phyloP scores from a whole-genome alignment of 1,140 invertebrate genomes.

The Pomacea maculata region DNA sequence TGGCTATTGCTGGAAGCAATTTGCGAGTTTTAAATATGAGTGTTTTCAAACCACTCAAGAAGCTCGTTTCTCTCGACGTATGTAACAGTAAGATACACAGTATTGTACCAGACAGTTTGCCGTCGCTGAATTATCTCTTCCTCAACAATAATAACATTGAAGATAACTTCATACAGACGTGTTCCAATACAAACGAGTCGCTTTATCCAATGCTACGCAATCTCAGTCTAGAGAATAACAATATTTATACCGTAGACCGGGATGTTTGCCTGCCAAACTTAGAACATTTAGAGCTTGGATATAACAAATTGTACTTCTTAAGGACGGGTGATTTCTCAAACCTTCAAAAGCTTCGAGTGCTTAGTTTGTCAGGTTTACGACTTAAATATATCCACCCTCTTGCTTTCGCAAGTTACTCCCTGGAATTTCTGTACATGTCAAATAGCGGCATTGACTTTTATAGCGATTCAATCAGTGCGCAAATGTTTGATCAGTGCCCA shows the following conservation, averaged over 20 bases:
- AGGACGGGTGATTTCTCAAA: too few relatives aligned
- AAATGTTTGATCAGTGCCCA: not conserved
- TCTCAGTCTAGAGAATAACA: not conserved
- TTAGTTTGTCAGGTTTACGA: too few relatives aligned
- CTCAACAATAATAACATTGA: too few relatives aligned
- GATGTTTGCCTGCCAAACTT: not conserved
- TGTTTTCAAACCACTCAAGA: too few relatives aligned
- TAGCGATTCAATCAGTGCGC: not conserved
- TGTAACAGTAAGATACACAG: too few relatives aligned
- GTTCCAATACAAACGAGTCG: not conserved
- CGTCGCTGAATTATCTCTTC: too few relatives aligned
- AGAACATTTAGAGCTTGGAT: not conserved
- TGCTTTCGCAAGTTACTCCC: not conserved
- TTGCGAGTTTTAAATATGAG: too few relatives aligned
- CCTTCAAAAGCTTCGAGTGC: too few relatives aligned
- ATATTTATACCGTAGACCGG: not conserved
- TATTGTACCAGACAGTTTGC: too few relatives aligned
- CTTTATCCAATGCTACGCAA: not conserved
- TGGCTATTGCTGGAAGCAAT: too few relatives aligned
- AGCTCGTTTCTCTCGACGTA: too few relatives aligned
- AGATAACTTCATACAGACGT: too few relatives aligned
- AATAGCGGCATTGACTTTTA: not conserved
- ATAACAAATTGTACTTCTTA: not conserved
- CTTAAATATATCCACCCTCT: not conserved
- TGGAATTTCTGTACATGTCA: not conserved